Percentiles rank a stretch among this genome's conserved stretches.
These are phyloP conservation scores for Phacellophora camtschatica DNA, from an alignment of 30 jellyfish, hydroid and myxozoan genomes.

Conservation along the genomic window DNA sequence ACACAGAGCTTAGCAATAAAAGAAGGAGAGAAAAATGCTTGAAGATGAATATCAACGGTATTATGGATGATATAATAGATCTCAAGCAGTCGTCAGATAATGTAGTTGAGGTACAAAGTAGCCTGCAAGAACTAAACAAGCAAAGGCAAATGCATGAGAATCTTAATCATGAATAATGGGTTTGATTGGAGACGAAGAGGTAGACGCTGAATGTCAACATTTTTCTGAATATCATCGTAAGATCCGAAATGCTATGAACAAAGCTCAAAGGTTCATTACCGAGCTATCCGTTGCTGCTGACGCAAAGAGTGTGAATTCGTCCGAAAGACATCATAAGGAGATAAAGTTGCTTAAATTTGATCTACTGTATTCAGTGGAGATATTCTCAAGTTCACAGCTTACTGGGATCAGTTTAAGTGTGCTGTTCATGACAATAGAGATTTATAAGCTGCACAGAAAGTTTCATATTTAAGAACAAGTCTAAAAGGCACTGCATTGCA, in stretches of 20 bases:
- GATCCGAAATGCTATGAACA: not conserved
- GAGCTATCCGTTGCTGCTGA: not conserved
- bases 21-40: not conserved
- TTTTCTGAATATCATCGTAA: not conserved
- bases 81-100: not conserved
- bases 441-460: not conserved
- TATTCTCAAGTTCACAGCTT: not conserved
- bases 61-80: not conserved
- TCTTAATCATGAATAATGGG: not conserved
- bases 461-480: not conserved
- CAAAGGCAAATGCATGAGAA: not conserved
- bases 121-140: conserved; percentile 4
- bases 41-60: not conserved
- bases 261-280: conserved; percentile 3
- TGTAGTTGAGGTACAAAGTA: not conserved
- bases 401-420: conserved; percentile 9
- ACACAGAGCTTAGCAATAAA: not conserved
- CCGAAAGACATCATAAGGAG: not conserved
- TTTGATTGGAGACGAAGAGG: not conserved
- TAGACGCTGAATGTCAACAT: not conserved
- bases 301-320: not conserved
- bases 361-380: not conserved
- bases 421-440: not conserved
- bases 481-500: not conserved
- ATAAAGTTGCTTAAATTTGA: conserved; percentile 3